These are phyloP conservation scores for Scolopax rusticola DNA, from an alignment of 2,797 vertebrate genomes.

Conservation along the genomic window DNA sequence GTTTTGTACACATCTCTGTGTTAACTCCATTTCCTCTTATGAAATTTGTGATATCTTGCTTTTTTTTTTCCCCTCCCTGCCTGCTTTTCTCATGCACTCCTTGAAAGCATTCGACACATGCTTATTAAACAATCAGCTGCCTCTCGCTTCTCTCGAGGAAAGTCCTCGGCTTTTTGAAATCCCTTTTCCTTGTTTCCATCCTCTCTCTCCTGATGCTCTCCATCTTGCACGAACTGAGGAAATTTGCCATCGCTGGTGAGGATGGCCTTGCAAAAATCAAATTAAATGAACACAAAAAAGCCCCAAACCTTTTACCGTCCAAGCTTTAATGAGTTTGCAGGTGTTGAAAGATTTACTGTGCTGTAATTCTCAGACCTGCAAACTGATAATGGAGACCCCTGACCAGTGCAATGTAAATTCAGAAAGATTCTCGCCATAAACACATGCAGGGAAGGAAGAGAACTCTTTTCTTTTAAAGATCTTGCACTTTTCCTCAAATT, in stretches of 20 bases:
- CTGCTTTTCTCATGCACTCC: neutral
- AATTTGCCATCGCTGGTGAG: constrained; percentile 71
- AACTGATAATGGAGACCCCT: constrained; percentile 81
- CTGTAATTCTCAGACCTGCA: constrained; percentile 79
- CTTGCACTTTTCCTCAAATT: constrained; percentile 76
- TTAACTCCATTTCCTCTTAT: neutral
- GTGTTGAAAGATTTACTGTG: constrained; percentile 80
- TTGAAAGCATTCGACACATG: neutral
- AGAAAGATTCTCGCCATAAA: constrained; percentile 75
- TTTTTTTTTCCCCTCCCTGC: neutral
- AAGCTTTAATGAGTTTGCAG: constrained; percentile 79
- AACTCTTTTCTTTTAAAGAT: constrained; percentile 69
- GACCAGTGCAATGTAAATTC: constrained; percentile 80
- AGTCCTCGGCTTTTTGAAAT: constrained; percentile 57
- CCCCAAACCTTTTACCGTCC: constrained; percentile 63
- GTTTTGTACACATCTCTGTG: neutral
- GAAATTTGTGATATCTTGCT: neutral
- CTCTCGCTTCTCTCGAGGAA: constrained; percentile 40
- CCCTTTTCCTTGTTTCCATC: constrained; percentile 24
- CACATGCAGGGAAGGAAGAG: constrained; percentile 51
- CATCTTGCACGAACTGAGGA: constrained; percentile 58
- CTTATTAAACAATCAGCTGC: constrained; percentile 57
- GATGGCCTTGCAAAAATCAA: constrained; percentile 74
- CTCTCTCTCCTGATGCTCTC: constrained; percentile 1
- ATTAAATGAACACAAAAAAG: constrained; percentile 53